Conservation (phyloP, 1,140 invertebrate species). For the Antheraea mylitta region DNA sequence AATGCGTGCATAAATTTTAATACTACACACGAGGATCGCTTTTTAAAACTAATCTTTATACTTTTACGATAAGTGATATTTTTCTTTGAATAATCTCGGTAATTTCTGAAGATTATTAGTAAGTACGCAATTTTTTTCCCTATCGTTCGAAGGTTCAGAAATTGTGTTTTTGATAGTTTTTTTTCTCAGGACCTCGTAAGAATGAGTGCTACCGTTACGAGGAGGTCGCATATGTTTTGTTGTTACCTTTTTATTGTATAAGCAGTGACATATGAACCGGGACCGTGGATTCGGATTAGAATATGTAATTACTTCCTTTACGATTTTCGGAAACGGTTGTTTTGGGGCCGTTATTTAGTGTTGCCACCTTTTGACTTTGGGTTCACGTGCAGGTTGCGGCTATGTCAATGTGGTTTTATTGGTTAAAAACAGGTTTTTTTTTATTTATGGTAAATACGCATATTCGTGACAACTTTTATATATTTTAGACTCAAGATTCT, state of each 20-base stretch:
- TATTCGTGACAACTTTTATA: not conserved
- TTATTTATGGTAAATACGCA: not conserved
- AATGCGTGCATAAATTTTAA: slow-evolving; percentile 79
- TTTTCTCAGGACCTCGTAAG: slow-evolving; percentile 66
- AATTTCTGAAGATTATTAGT: slow-evolving; percentile 56
- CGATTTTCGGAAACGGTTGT: slow-evolving; percentile 69
- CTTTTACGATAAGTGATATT: slow-evolving; percentile 30
- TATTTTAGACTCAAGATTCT: no score
- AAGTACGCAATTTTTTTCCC: slow-evolving; percentile 69
- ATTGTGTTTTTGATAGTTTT: slow-evolving; percentile 60
- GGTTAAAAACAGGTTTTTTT: slow-evolving; percentile 6
- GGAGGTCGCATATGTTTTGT: slow-evolving; percentile 46
- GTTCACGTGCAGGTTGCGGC: slow-evolving; percentile 18
- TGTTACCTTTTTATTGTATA: slow-evolving; percentile 54
- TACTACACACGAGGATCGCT: slow-evolving; percentile 35
- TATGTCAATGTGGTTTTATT: slow-evolving; percentile 15
- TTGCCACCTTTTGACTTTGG: slow-evolving; percentile 30
- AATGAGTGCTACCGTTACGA: slow-evolving; percentile 61
- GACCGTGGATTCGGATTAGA: slow-evolving; percentile 63
- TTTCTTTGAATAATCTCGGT: slow-evolving; percentile 29
- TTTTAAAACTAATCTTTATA: slow-evolving; percentile 24
- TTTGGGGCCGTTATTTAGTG: slow-evolving; percentile 38
- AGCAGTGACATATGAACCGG: slow-evolving; percentile 70
- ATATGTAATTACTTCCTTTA: slow-evolving; percentile 78
- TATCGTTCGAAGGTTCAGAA: slow-evolving; percentile 41